These are phyloP conservation scores for Patella pellucida DNA, from an alignment of 2,888 invertebrate species.

Conservation along the genomic window DNA sequence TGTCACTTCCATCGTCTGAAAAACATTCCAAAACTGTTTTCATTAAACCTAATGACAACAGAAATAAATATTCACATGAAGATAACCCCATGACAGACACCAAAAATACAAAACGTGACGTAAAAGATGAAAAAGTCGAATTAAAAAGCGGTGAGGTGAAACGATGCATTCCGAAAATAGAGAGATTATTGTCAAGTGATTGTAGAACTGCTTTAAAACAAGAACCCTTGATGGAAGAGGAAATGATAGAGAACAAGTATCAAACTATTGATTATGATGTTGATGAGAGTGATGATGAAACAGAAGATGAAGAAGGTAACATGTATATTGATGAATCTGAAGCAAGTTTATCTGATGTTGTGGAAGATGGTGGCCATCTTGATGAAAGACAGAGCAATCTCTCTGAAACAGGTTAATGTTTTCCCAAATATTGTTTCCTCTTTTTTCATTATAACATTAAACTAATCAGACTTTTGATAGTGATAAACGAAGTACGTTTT, in stretches of 20 bases:
- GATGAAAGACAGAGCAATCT: constrained; percentile 22
- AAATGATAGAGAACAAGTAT: background rate
- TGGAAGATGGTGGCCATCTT: constrained; percentile 21
- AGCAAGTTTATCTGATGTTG: constrained; percentile 12
- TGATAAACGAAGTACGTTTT: no score
- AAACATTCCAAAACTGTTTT: background rate
- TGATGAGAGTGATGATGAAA: constrained; percentile 21
- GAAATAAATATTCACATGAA: no score
- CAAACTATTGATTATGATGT: constrained; percentile 17
- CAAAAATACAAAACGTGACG: no score
- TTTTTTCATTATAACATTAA: no score
- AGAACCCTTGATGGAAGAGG: background rate
- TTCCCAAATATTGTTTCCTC: background rate
- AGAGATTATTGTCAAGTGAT: no score
- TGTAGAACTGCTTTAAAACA: no score
- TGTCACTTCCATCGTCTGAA: constrained; percentile 1
- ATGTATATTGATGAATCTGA: constrained; percentile 12
- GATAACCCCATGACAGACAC: no score
- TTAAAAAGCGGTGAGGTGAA: no score
- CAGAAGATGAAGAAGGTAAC: constrained; percentile 18
- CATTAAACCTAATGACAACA: no score
- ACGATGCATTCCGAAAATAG: no score
- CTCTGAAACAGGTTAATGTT: constrained; percentile 23
- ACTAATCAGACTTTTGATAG: no score
- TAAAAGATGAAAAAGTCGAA: no score